Conservation (phyloP, 2,797 vertebrate genomes). For the Acanthiza pusilla region DNA sequence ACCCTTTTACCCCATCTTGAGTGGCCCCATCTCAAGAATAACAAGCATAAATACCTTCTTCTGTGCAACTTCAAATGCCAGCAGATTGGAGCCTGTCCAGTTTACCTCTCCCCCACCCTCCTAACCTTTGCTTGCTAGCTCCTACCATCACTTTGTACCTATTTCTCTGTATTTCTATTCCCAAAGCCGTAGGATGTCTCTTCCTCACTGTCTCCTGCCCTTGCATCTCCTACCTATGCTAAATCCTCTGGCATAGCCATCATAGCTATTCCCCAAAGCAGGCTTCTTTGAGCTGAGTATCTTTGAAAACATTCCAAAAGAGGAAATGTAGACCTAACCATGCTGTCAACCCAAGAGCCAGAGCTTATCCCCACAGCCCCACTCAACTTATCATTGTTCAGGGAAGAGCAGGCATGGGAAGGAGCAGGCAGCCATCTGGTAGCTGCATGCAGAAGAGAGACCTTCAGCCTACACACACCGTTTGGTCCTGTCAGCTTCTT, state of each 20-base stretch:
- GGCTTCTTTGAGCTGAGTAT: not conserved
- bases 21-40: rapidly evolving
- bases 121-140: not conserved
- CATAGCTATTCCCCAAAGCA: not conserved
- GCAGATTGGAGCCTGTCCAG: not conserved
- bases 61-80: not conserved
- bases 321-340: not conserved
- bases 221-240: not conserved
- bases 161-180: not conserved
- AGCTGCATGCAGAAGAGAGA: not conserved
- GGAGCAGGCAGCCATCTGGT: not conserved
- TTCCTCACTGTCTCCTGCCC: not conserved
- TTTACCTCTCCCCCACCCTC: not conserved
- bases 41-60: not conserved
- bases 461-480: not conserved
- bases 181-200: not conserved
- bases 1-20: not conserved
- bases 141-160: not conserved
- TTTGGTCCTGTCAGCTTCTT: not conserved
- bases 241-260: not conserved
- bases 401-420: not conserved
- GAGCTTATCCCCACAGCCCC: not conserved
- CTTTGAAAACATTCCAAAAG: not conserved
- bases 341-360: not conserved
- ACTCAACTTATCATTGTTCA: not conserved